Conservation (phyloP, 2,888 invertebrate species). For the Coenonympha arcania region DNA sequence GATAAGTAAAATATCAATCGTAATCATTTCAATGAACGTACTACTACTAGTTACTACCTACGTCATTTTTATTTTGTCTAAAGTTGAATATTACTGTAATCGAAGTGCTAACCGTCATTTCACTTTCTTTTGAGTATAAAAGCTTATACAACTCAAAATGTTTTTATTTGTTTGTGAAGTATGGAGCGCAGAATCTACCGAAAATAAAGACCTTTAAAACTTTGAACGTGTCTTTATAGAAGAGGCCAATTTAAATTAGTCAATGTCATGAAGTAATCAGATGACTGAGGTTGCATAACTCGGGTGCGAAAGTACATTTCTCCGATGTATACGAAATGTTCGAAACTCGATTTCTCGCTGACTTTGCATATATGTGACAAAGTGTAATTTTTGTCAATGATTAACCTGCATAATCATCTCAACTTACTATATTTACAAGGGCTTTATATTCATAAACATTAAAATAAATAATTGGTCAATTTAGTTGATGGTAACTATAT, state of each 20-base stretch:
- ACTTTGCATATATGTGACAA: constrained; percentile 32
- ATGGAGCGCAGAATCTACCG: constrained; percentile 3
- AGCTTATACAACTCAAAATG: neutral
- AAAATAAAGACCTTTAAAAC: constrained; percentile 5
- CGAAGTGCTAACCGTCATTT: constrained; percentile 3
- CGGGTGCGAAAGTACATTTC: constrained; percentile 37
- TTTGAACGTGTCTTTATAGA: neutral
- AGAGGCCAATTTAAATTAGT: constrained; percentile 22
- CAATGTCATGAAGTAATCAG: constrained; percentile 27
- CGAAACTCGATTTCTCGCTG: constrained; percentile 35
- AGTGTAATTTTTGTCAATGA: constrained; percentile 23
- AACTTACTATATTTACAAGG: no score
- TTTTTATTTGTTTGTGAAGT: constrained; percentile 13
- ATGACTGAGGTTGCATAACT: constrained; percentile 27
- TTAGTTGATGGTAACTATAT: no score
- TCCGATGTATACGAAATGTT: constrained; percentile 33
- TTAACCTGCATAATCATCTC: no score
- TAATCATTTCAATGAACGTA: no score
- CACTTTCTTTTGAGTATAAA: constrained; percentile 4
- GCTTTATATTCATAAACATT: no score
- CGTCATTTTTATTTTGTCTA: neutral
- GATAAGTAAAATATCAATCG: no score
- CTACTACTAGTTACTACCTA: no score
- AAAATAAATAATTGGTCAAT: no score
- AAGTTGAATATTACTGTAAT: neutral